A percentile compares a stretch with the other conserved stretches of the same genome.
Conservation (phyloP, 2,797 vertebrate species). For the Oreonectes daqikongensis region DNA sequence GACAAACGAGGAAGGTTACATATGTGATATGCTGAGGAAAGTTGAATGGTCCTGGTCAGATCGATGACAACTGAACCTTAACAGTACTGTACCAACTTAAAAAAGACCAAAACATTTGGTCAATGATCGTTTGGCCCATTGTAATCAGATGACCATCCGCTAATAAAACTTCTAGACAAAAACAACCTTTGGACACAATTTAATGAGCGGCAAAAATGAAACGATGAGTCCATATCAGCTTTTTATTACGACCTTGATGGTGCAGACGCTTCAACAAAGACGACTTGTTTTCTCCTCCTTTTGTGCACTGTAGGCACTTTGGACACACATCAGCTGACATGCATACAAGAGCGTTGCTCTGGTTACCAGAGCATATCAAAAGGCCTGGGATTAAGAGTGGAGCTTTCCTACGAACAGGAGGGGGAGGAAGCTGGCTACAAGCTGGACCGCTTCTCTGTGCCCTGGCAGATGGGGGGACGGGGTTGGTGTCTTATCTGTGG, state of each 20-base stretch:
- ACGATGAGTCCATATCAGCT: slow-evolving; percentile 38
- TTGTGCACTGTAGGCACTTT: slow-evolving; percentile 61
- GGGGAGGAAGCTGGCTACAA: slow-evolving; percentile 39
- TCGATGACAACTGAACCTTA: slow-evolving; percentile 59
- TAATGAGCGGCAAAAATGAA: background rate
- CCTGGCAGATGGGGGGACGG: slow-evolving; percentile 27
- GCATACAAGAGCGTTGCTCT: slow-evolving; percentile 67
- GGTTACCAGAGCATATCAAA: slow-evolving; percentile 74
- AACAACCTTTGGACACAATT: slow-evolving; percentile 43
- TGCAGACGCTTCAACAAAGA: slow-evolving; percentile 57
- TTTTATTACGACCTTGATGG: slow-evolving; percentile 60
- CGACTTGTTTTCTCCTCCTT: slow-evolving; percentile 59
- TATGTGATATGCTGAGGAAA: too few species aligned
- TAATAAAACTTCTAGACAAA: background rate
- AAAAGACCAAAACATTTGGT: background rate
- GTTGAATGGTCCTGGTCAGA: slow-evolving; percentile 9
- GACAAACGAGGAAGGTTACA: too few species aligned
- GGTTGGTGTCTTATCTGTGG: slow-evolving; percentile 2
- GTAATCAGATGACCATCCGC: background rate
- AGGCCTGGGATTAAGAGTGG: slow-evolving; percentile 66
- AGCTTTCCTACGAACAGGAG: slow-evolving; percentile 54
- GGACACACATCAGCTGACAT: slow-evolving; percentile 64
- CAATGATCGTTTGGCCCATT: slow-evolving; percentile 5
- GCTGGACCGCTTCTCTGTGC: slow-evolving; percentile 3
- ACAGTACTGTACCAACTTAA: too few species aligned